phyloP scores from a whole-genome alignment of 2,888 invertebrate species.

The Nymphalis urticae region DNA sequence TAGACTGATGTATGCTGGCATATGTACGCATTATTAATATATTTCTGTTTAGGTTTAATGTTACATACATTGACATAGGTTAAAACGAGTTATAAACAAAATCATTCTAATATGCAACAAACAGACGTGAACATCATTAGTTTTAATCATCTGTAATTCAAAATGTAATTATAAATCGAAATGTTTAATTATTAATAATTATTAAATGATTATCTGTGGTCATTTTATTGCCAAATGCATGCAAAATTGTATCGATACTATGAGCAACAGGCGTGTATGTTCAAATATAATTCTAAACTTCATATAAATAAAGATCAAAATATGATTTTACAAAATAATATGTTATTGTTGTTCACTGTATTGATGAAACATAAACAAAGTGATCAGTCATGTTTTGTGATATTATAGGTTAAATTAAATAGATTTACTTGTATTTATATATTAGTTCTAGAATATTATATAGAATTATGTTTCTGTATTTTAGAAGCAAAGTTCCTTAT shows the following conservation, averaged over 20 bases:
- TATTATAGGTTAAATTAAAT: conserved; percentile 63
- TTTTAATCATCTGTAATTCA: background rate
- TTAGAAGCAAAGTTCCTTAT: conserved; percentile 31
- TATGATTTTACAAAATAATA: background rate
- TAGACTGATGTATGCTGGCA: conserved; percentile 39
- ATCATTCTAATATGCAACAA: background rate
- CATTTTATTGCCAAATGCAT: background rate
- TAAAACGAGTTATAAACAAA: background rate
- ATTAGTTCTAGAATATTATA: conserved; percentile 40
- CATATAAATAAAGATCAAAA: conserved; percentile 1
- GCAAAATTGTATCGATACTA: conserved; percentile 12
- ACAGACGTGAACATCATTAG: background rate
- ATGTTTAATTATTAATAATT: background rate
- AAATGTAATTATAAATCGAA: background rate
- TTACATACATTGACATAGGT: conserved; percentile 8
- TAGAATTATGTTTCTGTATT: conserved; percentile 32
- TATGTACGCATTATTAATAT: conserved; percentile 23
- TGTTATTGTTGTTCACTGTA: conserved; percentile 10
- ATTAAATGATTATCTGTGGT: conserved; percentile 1
- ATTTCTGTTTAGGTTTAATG: conserved; percentile 8
- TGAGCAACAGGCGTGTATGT: background rate
- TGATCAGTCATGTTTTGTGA: conserved; percentile 71
- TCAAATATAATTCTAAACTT: background rate
- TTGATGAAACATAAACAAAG: conserved; percentile 18
- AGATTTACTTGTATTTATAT: conserved; percentile 43